phyloP scores from a whole-genome alignment of 2,113 vertebrate species.

The Trichomycterus rosablanca region DNA sequence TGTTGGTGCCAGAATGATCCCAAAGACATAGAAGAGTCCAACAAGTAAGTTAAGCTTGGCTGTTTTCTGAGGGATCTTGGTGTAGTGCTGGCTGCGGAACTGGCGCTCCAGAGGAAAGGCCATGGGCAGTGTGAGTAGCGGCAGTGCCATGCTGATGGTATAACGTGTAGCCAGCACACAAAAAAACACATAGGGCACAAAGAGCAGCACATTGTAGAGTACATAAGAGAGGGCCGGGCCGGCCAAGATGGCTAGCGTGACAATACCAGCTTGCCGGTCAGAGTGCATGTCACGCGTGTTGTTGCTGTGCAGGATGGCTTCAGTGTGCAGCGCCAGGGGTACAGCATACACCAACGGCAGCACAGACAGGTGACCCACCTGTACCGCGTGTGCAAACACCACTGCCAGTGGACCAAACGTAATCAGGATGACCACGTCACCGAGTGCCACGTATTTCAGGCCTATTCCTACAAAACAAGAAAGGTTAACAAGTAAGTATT shows the following conservation, averaged over 20 bases:
- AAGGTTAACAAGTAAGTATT: too few relatives aligned
- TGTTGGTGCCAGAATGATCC: conserved; percentile 80
- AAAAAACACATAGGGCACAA: conserved; percentile 88
- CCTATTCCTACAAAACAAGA: conserved; percentile 76
- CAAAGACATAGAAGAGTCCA: conserved; percentile 93
- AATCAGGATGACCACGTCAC: conserved; percentile 95
- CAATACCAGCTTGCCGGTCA: conserved; percentile 88
- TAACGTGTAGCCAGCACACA: conserved; percentile 87
- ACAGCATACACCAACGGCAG: conserved; percentile 89
- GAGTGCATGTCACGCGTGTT: conserved; percentile 97
- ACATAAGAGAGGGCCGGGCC: conserved; percentile 88
- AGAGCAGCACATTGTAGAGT: conserved; percentile 85
- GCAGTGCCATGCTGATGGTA: conserved; percentile 91
- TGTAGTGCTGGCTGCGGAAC: conserved; percentile 84
- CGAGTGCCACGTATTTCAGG: conserved; percentile 93
- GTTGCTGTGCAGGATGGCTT: conserved; percentile 98
- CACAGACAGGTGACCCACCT: conserved; percentile 89
- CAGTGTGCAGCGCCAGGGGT: conserved; percentile 89
- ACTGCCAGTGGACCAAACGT: conserved; percentile 95
- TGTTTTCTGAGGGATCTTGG: conserved; percentile 88
- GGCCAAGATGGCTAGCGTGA: conserved; percentile 92
- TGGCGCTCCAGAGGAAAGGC: conserved; percentile 90
- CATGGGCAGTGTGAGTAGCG: conserved; percentile 89
- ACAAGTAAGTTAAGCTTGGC: conserved; percentile 93
- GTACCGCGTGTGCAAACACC: conserved; percentile 91